Evolutionary conservation across 35 echinoderm and acorn worm species (phyloP), one percentile per base, ranked within the genome.

Genomic region (Ptychodera flava): DNA sequence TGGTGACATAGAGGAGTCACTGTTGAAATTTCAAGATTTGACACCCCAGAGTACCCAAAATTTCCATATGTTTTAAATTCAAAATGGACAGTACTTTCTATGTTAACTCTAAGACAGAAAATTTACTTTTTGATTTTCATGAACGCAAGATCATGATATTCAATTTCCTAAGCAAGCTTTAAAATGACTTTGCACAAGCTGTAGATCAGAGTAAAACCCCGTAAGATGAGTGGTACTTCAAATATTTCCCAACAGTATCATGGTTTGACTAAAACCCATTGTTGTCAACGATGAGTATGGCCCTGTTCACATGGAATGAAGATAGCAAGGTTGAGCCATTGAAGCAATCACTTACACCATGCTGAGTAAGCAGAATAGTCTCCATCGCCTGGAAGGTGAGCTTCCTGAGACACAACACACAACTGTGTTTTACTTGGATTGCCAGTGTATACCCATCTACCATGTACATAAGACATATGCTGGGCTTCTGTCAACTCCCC

Each of bases 301-400:
- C n/a, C n/a, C n/a, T n/a, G n/a, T n/a, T n/a, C 28, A 83, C 1
- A 15, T 64, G 45, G 22, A 64, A 64, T 64, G 45, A 64, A 34
- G 27, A 27, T 34, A 28, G 15, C 31, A 81, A 15, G 15, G 15
- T 22, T 15, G 14, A 32, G 28, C 36, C 36, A 36, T 83, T 31
- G 16, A 37, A 79, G 33, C 29, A 77, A 27, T 30, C 0, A 83
- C 92, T 94, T 90, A 97, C 95, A 85, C 84, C 92, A 93, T 80
- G 92, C 87, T 35, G 90, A 90, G 37, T 94, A 97, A 22, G 95
- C 92, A 16, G 95, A 94, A 34, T 97, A 97, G 36, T 97, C 92
- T 53, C 95, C 95, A 89, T 97, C 93, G 30, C 92, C 92, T 53
- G 95, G 95, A 31, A 97, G 37, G 31, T 87, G 76, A 32, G 83